phyloP scores from a whole-genome alignment of 30 jellyfish, hydroid and myxozoan genomes.

The Phacellophora camtschatica region DNA sequence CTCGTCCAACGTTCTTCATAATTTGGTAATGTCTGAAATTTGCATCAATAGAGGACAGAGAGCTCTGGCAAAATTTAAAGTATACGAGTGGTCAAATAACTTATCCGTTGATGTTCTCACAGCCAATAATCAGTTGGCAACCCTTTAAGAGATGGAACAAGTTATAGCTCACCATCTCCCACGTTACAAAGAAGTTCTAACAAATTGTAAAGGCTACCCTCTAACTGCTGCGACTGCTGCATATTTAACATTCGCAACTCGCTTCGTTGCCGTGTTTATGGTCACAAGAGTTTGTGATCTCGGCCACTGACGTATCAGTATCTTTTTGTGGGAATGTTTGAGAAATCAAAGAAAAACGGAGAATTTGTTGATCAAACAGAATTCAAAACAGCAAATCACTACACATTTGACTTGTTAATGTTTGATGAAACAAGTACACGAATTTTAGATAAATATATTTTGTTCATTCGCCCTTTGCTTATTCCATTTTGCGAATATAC shows the following conservation, averaged over 20 bases:
- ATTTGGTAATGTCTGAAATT: conserved; percentile 21
- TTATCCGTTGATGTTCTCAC: background rate
- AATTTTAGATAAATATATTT: background rate
- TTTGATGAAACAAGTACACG: background rate
- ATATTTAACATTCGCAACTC: conserved; percentile 23
- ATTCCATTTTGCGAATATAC: conserved; percentile 3
- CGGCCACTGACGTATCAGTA: conserved; percentile 41
- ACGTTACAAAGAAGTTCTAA: background rate
- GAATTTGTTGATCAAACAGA: background rate
- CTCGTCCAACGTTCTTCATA: background rate
- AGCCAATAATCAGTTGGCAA: conserved; percentile 13
- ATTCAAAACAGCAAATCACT: background rate
- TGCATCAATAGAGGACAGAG: background rate
- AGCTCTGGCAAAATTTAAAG: background rate
- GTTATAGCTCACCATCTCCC: conserved; percentile 15
- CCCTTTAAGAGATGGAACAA: conserved; percentile 14
- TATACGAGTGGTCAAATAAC: background rate
- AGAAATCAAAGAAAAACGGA: background rate
- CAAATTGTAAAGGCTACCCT: background rate
- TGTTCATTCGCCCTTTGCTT: background rate
- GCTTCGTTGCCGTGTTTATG: conserved; percentile 25
- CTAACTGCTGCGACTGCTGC: background rate
- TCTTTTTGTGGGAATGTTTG: conserved; percentile 20
- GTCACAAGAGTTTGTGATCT: conserved; percentile 19
- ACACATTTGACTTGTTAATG: conserved; percentile 7